Base-by-base conservation (phyloP, 2,113 vertebrate species). In the Camelus bactrianus region DNA sequence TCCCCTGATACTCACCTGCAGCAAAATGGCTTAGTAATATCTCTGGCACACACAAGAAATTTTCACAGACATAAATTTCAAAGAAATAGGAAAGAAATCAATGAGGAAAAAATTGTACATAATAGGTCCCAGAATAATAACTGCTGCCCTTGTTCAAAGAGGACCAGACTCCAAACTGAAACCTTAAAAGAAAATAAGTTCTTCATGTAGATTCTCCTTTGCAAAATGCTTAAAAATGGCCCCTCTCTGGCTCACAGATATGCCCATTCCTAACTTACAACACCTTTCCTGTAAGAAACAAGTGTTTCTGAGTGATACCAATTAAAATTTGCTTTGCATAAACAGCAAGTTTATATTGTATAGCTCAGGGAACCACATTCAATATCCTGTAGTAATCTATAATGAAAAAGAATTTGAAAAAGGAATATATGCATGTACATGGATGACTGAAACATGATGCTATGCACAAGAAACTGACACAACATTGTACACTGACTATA, bases 181-280 rank as follows among this genome's bases (percentile, higher is more conserved):
- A 76, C 2, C 77, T 72, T 76, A 38, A 81, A 88, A 93, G 62
- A 96, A 97, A 95, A 97, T 13, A 95, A 81, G 81, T 77, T 88
- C 26, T 84, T 54, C 22, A 64, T 6, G 0, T 58, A 24, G 69
- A 76, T 28, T 91, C 6, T 42, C 15, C 42, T 80, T 93, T 84
- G 67, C 20, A 42, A 96, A 97, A 95, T 58, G 24, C 38, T 89
- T 73, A 60, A 88, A 82, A 93, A 64, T 11, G 30, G 15, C 48
- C 50, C 67, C 54, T 82, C 15, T 88, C 58, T 82, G 67, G 65
- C 54, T 91, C 60, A 77, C 38, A 30, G 52, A 77, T 26, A 77
- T 52, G 64, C 20, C 16, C 17, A 38, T 19, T 73, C n/a, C 84
- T 52, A 70, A 82, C 56, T 82, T 89, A 60, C 1, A 85, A 90